Percentiles rank a stretch among this genome's conserved stretches.
phyloP scores from a whole-genome alignment of 2,888 invertebrate genomes.

The Drosophila bunnanda region DNA sequence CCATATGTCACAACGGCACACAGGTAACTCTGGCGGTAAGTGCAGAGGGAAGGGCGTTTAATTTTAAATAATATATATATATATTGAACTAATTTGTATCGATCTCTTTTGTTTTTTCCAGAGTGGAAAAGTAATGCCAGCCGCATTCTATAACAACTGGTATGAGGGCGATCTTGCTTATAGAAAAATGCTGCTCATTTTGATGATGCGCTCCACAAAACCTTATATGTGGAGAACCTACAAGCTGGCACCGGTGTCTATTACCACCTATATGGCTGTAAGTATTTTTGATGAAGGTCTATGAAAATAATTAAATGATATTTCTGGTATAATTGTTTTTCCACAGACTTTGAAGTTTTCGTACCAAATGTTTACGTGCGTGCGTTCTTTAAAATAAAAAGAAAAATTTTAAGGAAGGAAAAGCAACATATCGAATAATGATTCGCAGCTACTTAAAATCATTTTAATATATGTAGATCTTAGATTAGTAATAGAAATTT shows the following conservation, averaged over 20 bases:
- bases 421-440: not conserved
- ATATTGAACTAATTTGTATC: not conserved
- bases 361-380: slow-evolving; percentile 77
- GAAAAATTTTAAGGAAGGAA: too few species aligned
- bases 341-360: slow-evolving; percentile 73
- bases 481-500: not conserved
- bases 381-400: slow-evolving; percentile 46
- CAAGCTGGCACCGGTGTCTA: slow-evolving; percentile 76
- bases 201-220: slow-evolving; percentile 73
- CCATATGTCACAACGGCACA: slow-evolving; percentile 75
- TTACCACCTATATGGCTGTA: slow-evolving; percentile 80
- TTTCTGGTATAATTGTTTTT: slow-evolving; percentile 3
- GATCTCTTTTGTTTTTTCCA: slow-evolving; percentile 5
- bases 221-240: slow-evolving; percentile 67
- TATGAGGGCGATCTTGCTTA: slow-evolving; percentile 77
- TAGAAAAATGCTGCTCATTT: slow-evolving; percentile 73
- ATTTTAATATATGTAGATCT: not conserved
- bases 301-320: not conserved
- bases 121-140: slow-evolving; percentile 70
- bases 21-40: slow-evolving; percentile 72
- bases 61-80: not conserved
- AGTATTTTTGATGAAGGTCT: slow-evolving; percentile 20
- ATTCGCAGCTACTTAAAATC: not conserved
- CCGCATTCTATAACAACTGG: slow-evolving; percentile 82
- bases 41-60: not conserved